Percentiles rank a stretch among this genome's conserved stretches.
These are phyloP conservation scores for Girardia tigrina DNA, from an alignment of 2,888 invertebrate species.

Conservation along the genomic window DNA sequence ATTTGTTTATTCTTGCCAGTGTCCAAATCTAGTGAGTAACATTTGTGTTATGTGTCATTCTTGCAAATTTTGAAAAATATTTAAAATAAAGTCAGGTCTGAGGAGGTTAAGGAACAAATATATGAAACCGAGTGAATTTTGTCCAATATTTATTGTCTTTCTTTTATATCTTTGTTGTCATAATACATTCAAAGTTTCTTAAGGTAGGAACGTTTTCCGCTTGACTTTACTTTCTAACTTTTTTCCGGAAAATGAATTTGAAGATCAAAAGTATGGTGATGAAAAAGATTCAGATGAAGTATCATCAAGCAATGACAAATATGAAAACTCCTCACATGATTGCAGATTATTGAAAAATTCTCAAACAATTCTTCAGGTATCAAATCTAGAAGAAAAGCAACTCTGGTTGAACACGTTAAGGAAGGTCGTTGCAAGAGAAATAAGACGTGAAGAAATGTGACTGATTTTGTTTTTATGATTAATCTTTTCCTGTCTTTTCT, in stretches of 20 bases:
- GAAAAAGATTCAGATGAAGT: background rate
- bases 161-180: too few species aligned
- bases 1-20: too few species aligned
- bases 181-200: too few species aligned
- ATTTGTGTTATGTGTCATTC: too few species aligned
- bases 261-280: background rate
- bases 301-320: background rate
- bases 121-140: too few species aligned
- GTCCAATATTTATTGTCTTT: too few species aligned
- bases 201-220: slow-evolving; percentile 32
- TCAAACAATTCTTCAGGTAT: slow-evolving; percentile 29
- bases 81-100: too few species aligned
- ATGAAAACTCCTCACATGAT: background rate
- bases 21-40: too few species aligned
- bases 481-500: background rate
- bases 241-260: background rate
- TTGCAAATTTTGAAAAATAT: too few species aligned
- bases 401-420: slow-evolving; percentile 26
- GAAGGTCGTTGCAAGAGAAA: slow-evolving; percentile 25
- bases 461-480: background rate
- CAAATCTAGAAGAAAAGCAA: slow-evolving; percentile 30
- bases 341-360: slow-evolving; percentile 13
- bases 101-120: too few species aligned
- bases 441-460: background rate
- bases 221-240: slow-evolving; percentile 26